phyloP scores from a whole-genome alignment of 1,140 invertebrate genomes.

The Solenopsis invicta region DNA sequence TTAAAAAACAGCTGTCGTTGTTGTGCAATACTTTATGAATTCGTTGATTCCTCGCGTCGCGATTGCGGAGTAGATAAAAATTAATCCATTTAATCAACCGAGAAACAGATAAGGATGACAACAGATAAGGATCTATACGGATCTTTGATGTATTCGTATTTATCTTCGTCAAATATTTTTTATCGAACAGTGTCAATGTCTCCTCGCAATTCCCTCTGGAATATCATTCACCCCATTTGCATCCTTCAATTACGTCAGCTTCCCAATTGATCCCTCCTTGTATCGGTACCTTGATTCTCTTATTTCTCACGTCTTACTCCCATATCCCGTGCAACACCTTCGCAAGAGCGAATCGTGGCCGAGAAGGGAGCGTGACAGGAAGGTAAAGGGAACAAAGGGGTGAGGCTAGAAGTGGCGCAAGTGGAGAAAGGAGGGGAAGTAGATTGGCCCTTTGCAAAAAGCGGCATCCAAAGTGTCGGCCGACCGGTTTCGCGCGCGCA shows the following conservation, averaged over 20 bases:
- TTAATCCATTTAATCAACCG: not conserved
- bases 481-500: constrained; percentile 65
- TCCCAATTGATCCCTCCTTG: not conserved
- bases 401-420: constrained; percentile 37
- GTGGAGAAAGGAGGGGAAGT: not conserved
- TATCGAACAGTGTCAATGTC: not conserved
- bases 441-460: constrained; percentile 51
- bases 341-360: constrained; percentile 14
- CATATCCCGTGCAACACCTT: not conserved
- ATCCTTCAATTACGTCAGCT: not conserved
- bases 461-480: constrained; percentile 51
- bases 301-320: constrained; percentile 12
- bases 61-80: not conserved
- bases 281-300: not conserved
- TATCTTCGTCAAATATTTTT: constrained; percentile 19
- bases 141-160: not conserved
- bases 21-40: not conserved
- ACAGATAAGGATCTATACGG: not conserved
- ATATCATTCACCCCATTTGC: constrained; percentile 6
- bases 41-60: not conserved
- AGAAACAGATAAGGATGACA: not conserved
- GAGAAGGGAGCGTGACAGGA: not conserved
- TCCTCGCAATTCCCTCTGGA: not conserved
- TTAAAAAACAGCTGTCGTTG: not conserved
- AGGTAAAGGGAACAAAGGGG: constrained; percentile 5